Conservation (phyloP, 2,113 vertebrate species). For the Petrocephalus zakoni region DNA sequence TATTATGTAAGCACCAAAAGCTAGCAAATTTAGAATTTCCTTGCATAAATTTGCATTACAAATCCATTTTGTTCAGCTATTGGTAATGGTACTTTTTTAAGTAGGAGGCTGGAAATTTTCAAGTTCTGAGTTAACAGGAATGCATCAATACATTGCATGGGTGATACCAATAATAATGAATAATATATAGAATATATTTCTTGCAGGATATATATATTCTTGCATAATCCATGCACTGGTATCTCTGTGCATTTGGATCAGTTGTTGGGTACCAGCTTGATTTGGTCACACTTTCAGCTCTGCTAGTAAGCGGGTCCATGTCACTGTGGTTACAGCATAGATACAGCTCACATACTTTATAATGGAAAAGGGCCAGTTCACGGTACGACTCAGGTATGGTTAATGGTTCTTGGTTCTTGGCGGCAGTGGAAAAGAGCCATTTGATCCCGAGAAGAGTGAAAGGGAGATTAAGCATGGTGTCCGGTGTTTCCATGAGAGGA, state of each 20-base stretch:
- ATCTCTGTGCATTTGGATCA: background rate
- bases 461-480: background rate
- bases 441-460: background rate
- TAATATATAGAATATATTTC: background rate
- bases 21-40: background rate
- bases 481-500: background rate
- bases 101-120: background rate
- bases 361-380: background rate
- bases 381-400: background rate
- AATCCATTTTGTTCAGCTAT: background rate
- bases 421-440: background rate
- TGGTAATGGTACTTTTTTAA: background rate
- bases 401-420: too few species aligned
- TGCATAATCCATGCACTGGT: background rate
- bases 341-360: background rate
- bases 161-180: background rate
- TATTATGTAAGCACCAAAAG: background rate
- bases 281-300: background rate
- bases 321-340: background rate
- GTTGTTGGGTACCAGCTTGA: background rate
- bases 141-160: background rate
- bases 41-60: background rate
- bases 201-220: background rate
- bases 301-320: background rate
- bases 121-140: background rate